Conservation (phyloP, 35 echinoderm and acorn worm genomes). For the Ptychodera flava region DNA sequence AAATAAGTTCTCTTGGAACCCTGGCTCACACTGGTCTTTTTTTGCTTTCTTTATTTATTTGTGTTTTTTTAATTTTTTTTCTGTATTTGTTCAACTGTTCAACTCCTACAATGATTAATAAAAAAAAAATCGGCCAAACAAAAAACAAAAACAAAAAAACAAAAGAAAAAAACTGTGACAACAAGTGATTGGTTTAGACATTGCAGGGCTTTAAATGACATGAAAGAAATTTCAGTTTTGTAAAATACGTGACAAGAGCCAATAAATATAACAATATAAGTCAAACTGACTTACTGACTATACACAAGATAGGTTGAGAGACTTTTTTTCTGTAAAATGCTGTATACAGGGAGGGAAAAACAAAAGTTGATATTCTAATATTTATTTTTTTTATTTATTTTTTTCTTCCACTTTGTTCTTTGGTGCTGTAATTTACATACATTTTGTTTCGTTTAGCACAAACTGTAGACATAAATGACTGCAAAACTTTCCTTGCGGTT, state of each 20-base stretch:
- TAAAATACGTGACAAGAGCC: not conserved
- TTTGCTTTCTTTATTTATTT: not conserved
- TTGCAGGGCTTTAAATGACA: not conserved
- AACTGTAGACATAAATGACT: not conserved
- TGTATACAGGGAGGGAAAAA: not conserved
- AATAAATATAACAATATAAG: not conserved
- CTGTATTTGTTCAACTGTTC: no score
- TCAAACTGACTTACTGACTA: not conserved
- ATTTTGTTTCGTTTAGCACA: not conserved
- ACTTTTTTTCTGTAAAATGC: not conserved
- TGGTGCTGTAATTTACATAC: not conserved
- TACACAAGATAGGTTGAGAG: constrained; percentile 1
- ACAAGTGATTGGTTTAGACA: not conserved
- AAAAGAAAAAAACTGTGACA: not conserved
- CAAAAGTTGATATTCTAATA: not conserved
- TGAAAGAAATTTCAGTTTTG: constrained; percentile 2
- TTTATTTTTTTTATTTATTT: not conserved
- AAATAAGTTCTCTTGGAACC: not conserved
- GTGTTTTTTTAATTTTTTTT: not conserved
- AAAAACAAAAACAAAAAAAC: not conserved
- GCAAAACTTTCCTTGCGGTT: not conserved
- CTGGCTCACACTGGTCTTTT: not conserved
- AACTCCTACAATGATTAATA: not conserved
- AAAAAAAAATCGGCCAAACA: not conserved
- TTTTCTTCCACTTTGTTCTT: not conserved